Percentiles rank a stretch among this genome's conserved stretches.
These are phyloP conservation scores for Antitype chi DNA, from an alignment of 2,888 invertebrate species.

Conservation along the genomic window DNA sequence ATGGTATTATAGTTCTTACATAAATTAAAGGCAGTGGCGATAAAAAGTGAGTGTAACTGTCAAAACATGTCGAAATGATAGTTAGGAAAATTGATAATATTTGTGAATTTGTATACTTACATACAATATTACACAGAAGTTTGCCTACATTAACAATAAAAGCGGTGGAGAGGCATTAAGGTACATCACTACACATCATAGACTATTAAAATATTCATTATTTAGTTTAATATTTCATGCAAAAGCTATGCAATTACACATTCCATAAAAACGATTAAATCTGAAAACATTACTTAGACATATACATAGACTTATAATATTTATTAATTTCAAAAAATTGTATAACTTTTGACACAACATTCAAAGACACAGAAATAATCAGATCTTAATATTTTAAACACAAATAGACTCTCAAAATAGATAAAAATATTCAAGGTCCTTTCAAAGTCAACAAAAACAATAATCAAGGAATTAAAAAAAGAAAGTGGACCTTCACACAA, in stretches of 20 bases:
- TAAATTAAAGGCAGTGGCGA: constrained; percentile 11
- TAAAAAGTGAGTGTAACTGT: constrained; percentile 25
- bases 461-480: constrained; percentile 49
- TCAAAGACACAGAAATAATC: constrained; percentile 60
- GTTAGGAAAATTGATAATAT: constrained; percentile 33
- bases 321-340: constrained; percentile 46
- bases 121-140: constrained; percentile 52
- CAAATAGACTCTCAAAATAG: constrained; percentile 79
- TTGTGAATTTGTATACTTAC: constrained; percentile 43
- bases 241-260: constrained; percentile 76
- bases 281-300: constrained; percentile 68
- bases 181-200: constrained; percentile 72
- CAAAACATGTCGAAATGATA: constrained; percentile 33
- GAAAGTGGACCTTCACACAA: constrained; percentile 73
- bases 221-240: constrained; percentile 64
- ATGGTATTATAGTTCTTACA: neutral
- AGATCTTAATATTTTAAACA: constrained; percentile 73
- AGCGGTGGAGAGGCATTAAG: constrained; percentile 79
- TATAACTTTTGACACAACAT: constrained; percentile 62
- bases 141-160: constrained; percentile 70
- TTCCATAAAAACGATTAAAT: constrained; percentile 66
- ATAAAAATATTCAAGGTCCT: constrained; percentile 66
- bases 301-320: constrained; percentile 54
- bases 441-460: constrained; percentile 48
- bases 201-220: constrained; percentile 56